Evolutionary conservation across 2,797 vertebrate genomes (phyloP).

Genomic region (Triplophysa yarkandensis): DNA sequence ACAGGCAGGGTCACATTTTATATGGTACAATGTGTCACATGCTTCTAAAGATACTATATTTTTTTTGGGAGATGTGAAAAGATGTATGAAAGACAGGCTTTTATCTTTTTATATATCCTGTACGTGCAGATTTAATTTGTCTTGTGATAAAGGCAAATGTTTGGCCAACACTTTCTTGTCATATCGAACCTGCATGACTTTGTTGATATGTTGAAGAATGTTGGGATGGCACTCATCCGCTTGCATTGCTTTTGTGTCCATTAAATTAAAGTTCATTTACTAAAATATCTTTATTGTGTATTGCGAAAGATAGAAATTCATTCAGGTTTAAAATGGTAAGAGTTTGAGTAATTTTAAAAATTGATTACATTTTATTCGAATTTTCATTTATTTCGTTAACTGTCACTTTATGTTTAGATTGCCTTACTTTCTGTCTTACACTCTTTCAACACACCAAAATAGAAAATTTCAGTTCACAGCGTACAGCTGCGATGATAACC

Average conservation of each 20-base stretch:
- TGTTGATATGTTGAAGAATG: too few species aligned
- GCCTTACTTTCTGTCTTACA: background rate
- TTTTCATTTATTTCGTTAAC: too few species aligned
- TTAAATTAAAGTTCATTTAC: too few species aligned
- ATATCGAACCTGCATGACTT: too few species aligned
- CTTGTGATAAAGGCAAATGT: background rate
- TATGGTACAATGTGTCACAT: background rate
- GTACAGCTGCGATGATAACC: conserved; percentile 35
- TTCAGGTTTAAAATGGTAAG: too few species aligned
- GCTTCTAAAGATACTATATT: background rate
- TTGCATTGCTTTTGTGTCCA: too few species aligned
- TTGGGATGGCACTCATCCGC: too few species aligned
- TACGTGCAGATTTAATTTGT: background rate
- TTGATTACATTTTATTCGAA: too few species aligned
- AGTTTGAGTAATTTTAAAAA: too few species aligned
- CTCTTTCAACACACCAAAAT: background rate
- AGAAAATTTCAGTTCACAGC: background rate
- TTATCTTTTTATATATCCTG: background rate
- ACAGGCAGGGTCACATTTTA: too few species aligned
- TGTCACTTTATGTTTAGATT: background rate
- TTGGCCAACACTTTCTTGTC: background rate
- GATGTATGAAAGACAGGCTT: background rate
- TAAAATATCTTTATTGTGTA: too few species aligned
- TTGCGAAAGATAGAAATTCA: too few species aligned
- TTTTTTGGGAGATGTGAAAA: background rate